These are phyloP conservation scores for Anoplolepis gracilipes DNA, from an alignment of 1,140 invertebrate species.

Conservation along the genomic window DNA sequence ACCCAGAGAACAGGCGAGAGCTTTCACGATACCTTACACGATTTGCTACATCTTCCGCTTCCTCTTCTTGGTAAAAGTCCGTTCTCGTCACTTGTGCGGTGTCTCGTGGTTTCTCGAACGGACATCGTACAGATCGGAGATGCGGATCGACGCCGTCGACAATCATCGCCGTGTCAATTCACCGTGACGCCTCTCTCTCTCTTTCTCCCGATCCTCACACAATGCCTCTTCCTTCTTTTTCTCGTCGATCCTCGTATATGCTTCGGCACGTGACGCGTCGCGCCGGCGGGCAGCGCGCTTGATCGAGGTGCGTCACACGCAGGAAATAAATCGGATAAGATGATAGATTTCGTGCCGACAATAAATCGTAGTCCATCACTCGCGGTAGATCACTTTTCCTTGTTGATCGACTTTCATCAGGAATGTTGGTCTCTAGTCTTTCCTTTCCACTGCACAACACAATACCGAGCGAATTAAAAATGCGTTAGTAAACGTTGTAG, in stretches of 20 bases:
- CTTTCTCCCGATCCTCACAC: constrained; percentile 3
- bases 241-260: constrained; percentile 34
- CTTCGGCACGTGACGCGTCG: constrained; percentile 55
- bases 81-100: neutral
- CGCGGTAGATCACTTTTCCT: constrained; percentile 26
- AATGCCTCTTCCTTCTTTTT: constrained; percentile 25
- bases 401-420: neutral
- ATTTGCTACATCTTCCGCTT: neutral
- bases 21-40: neutral
- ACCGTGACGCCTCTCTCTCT: constrained; percentile 36
- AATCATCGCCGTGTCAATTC: constrained; percentile 53
- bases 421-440: neutral
- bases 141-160: constrained; percentile 30
- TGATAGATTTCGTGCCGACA: neutral
- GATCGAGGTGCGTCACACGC: constrained; percentile 51
- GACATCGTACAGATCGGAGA: neutral
- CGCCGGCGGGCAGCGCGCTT: constrained; percentile 5
- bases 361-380: neutral
- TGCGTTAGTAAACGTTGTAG: neutral
- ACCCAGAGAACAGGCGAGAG: neutral
- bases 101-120: neutral
- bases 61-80: neutral
- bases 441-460: constrained; percentile 69
- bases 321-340: constrained; percentile 53
- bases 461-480: neutral